Evolutionary conservation across 1,140 invertebrate genomes (phyloP).

Genomic region (Drosophila setifemur): DNA sequence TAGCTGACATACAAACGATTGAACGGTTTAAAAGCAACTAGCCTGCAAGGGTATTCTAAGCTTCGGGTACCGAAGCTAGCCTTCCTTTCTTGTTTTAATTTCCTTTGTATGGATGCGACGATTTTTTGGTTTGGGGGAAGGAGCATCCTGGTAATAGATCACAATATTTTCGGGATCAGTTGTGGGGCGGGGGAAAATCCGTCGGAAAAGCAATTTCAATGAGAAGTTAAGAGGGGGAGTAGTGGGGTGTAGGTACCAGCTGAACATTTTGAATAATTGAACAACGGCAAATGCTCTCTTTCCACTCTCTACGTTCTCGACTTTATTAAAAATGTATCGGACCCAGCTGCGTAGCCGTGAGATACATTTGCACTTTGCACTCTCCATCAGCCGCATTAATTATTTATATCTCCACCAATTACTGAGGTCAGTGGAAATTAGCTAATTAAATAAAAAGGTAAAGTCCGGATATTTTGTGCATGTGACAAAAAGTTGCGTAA

Average conservation of each 20-base stretch:
- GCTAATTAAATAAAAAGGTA: slow-evolving; percentile 75
- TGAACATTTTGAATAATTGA: slow-evolving; percentile 54
- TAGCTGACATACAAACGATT: too few species aligned
- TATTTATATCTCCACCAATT: slow-evolving; percentile 69
- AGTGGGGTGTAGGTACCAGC: neutral
- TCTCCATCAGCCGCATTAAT: slow-evolving; percentile 48
- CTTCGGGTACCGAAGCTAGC: too few species aligned
- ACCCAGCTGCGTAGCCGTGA: slow-evolving; percentile 43
- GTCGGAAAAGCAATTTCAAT: slow-evolving; percentile 9
- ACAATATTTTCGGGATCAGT: slow-evolving; percentile 9
- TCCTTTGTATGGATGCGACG: slow-evolving; percentile 65
- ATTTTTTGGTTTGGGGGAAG: slow-evolving; percentile 16
- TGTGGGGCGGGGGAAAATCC: neutral
- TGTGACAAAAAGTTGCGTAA: slow-evolving; percentile 55
- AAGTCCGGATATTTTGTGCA: slow-evolving; percentile 5
- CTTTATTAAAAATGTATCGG: slow-evolving; percentile 62
- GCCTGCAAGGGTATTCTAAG: too few species aligned
- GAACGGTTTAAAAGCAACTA: too few species aligned
- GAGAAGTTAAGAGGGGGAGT: neutral
- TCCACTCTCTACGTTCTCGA: slow-evolving; percentile 1
- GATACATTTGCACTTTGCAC: slow-evolving; percentile 65
- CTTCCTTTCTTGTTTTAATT: too few species aligned
- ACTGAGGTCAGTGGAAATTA: slow-evolving; percentile 52
- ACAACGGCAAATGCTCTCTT: slow-evolving; percentile 23
- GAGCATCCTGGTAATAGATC: slow-evolving; percentile 24